Base-by-base conservation (phyloP, 2,113 vertebrate species). In the Haemorhous mexicanus region DNA sequence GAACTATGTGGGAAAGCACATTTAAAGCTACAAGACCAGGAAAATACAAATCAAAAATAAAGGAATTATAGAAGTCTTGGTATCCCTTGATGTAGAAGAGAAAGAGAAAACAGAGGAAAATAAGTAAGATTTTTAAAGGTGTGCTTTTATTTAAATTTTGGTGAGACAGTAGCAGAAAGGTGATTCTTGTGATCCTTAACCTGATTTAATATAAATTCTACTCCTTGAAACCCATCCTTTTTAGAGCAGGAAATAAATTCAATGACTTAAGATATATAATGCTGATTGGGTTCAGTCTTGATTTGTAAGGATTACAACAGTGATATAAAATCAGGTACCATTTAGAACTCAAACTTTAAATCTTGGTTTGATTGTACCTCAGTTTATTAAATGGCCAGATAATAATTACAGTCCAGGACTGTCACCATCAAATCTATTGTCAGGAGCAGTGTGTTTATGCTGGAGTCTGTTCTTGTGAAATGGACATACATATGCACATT, bases 401-500 rank as follows among this genome's bases (percentile, higher is more conserved):
- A 64, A 55, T 46, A 73, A 43, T 27, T 30, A 7, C 10, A 56
- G 3, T 50, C n/a, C 30, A 37, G 18, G 27, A 52, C 17, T 81
- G 18, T 4, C 13, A 70, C n/a, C 49, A 70, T 39, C 8, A 56
- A 56, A 82, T 61, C 13, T 56, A 4, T 24, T 3, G 1, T 37
- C 47, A 76, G 4, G 15, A 81, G 35, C 32, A 68, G 16, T 23
- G 30, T 32, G n/a, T 58, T 47, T 52, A 26, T n/a, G 24, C 11
- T 77, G 61, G 49, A 49, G 8, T 28, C 85, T 37, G 7, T 43
- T 79, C 12, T 43, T 62, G 9, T 82, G 66, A 23, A 56, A 78
- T 27, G 21, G 11, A 41, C 5, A 19, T 3, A 19, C 1, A 0
- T 55, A 50, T 64, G 17, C 11, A 33, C 3, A 9, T 12, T 81